phyloP scores from a whole-genome alignment of 2,113 vertebrate genomes.

The Xyrauchen texanus region DNA sequence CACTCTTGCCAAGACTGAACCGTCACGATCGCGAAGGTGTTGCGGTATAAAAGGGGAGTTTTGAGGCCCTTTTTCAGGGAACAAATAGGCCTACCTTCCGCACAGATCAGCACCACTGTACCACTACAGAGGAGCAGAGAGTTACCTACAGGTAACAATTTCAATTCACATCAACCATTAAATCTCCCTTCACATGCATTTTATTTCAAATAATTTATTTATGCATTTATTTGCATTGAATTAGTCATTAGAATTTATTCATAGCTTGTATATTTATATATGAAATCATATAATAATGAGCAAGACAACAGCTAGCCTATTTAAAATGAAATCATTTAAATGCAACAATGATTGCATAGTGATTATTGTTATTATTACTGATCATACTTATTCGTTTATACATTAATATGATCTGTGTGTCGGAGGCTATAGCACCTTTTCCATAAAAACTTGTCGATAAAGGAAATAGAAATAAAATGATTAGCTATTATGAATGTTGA shows the following conservation, averaged over 20 bases:
- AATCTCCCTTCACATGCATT: background rate
- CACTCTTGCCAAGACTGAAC: background rate
- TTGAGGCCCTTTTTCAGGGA: background rate
- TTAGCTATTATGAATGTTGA: too few species aligned
- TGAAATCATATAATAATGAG: too few species aligned
- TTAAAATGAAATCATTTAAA: too few species aligned
- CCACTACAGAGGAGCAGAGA: conserved; percentile 13
- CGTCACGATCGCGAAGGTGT: background rate
- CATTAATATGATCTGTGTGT: background rate
- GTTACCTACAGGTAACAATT: conserved; percentile 30
- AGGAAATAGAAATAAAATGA: too few species aligned
- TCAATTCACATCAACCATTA: background rate
- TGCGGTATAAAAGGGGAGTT: background rate
- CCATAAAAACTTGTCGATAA: too few species aligned
- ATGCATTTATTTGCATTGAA: too few species aligned
- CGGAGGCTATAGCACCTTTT: background rate
- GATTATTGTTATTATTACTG: background rate
- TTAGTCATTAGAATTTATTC: too few species aligned
- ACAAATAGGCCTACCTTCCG: background rate
- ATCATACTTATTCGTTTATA: background rate
- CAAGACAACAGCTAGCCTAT: too few species aligned
- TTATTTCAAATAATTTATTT: too few species aligned
- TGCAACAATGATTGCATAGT: background rate
- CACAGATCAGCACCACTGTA: background rate
- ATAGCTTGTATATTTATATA: too few species aligned